phyloP scores from a whole-genome alignment of 2,888 invertebrate genomes.

The Macrostomum cliftonense region DNA sequence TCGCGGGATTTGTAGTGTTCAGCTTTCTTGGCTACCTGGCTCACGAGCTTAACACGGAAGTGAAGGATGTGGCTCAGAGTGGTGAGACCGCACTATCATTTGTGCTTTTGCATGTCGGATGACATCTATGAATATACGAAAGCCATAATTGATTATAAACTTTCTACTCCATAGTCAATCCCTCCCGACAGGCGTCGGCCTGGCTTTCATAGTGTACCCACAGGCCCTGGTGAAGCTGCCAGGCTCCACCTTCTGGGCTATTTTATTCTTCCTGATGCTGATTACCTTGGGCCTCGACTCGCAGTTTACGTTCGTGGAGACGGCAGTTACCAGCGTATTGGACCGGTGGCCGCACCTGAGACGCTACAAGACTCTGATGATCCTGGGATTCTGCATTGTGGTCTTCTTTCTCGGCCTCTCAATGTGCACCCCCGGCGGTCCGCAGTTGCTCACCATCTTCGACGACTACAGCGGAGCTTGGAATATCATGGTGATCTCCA shows the following conservation, averaged over 20 bases:
- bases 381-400: slow-evolving; percentile 4
- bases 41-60: neutral
- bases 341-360: slow-evolving; percentile 3
- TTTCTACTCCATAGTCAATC: too few species aligned
- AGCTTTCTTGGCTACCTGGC: neutral
- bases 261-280: slow-evolving; percentile 7
- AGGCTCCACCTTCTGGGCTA: slow-evolving; percentile 5
- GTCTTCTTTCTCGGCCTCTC: slow-evolving; percentile 1
- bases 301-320: slow-evolving; percentile 4
- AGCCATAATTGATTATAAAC: too few species aligned
- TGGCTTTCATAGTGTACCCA: slow-evolving; percentile 7
- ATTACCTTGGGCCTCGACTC: slow-evolving; percentile 3
- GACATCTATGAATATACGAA: too few species aligned
- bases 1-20: neutral
- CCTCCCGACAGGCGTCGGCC: slow-evolving; percentile 2
- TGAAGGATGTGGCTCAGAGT: neutral
- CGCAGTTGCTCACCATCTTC: slow-evolving; percentile 26
- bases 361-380: slow-evolving; percentile 3
- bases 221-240: slow-evolving; percentile 3
- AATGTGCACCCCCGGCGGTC: slow-evolving; percentile 18
- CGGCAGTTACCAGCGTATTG: slow-evolving; percentile 2
- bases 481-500: slow-evolving; percentile 47
- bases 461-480: slow-evolving; percentile 30
- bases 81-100: neutral
- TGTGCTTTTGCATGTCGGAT: too few species aligned